Evolutionary conservation across 2,888 invertebrate genomes (phyloP).

Genomic region (Pollenia angustigena): DNA sequence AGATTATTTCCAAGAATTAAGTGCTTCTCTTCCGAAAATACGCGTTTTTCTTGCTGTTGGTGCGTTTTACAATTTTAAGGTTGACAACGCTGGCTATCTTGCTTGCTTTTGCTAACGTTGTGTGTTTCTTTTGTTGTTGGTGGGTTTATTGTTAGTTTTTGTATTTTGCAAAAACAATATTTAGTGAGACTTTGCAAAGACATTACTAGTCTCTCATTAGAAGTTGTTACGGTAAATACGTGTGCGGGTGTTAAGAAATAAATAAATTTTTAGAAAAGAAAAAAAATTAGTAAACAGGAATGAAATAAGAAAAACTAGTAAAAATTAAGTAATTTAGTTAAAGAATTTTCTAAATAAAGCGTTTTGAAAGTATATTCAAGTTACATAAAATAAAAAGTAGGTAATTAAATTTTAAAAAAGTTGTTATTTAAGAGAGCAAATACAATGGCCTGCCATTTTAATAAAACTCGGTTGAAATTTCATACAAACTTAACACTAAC

Average conservation of each 20-base stretch:
- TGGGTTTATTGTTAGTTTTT: background rate
- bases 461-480: constrained; percentile 39
- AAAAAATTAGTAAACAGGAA: constrained; percentile 30
- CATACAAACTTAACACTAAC: constrained; percentile 30
- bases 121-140: no score
- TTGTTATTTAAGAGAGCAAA: constrained; percentile 1
- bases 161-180: constrained; percentile 47
- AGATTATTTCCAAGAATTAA: no score
- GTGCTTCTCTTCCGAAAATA: no score
- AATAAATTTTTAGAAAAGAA: background rate
- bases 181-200: constrained; percentile 40
- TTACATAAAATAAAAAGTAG: background rate
- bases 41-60: no score
- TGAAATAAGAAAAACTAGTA: constrained; percentile 9
- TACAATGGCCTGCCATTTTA: constrained; percentile 32
- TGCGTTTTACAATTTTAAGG: background rate
- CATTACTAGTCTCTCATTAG: constrained; percentile 66
- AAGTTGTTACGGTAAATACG: constrained; percentile 64
- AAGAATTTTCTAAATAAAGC: background rate
- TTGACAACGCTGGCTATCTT: background rate
- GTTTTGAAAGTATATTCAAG: constrained; percentile 20
- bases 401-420: constrained; percentile 10
- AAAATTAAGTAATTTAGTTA: background rate
- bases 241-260: constrained; percentile 55
- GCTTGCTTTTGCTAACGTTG: background rate